Evolutionary conservation across 2,113 vertebrate genomes (phyloP).

Genomic region (Narcine bancroftii): DNA sequence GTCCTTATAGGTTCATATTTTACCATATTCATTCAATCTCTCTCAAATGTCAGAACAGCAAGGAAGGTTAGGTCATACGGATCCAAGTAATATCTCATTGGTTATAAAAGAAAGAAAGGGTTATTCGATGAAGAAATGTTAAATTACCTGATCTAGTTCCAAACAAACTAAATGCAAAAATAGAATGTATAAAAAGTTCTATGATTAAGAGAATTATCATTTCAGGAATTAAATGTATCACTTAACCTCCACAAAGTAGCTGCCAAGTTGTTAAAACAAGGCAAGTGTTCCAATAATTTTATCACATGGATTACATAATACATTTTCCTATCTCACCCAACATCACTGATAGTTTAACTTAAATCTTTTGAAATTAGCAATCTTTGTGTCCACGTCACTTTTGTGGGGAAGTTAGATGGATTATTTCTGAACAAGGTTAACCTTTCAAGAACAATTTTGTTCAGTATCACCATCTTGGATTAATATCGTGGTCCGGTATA

Average conservation of each 20-base stretch:
- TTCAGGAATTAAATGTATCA: not conserved
- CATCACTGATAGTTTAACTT: too few species aligned
- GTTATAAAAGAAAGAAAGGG: not conserved
- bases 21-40: not conserved
- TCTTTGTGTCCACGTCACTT: not conserved
- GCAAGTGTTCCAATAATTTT: not conserved
- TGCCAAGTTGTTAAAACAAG: not conserved
- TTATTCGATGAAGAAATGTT: not conserved
- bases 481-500: too few species aligned
- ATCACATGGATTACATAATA: not conserved
- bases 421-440: not conserved
- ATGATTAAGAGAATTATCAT: not conserved
- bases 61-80: not conserved
- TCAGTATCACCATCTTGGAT: too few species aligned
- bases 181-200: not conserved
- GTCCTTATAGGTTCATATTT: not conserved
- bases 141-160: not conserved
- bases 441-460: not conserved
- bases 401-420: not conserved
- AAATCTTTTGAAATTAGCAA: not conserved
- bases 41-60: not conserved
- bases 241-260: not conserved
- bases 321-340: not conserved
- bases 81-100: not conserved
- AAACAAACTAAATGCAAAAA: not conserved